phyloP scores from a whole-genome alignment of 92 coral and sea anemone genomes.

The Epizoanthus stellaris region DNA sequence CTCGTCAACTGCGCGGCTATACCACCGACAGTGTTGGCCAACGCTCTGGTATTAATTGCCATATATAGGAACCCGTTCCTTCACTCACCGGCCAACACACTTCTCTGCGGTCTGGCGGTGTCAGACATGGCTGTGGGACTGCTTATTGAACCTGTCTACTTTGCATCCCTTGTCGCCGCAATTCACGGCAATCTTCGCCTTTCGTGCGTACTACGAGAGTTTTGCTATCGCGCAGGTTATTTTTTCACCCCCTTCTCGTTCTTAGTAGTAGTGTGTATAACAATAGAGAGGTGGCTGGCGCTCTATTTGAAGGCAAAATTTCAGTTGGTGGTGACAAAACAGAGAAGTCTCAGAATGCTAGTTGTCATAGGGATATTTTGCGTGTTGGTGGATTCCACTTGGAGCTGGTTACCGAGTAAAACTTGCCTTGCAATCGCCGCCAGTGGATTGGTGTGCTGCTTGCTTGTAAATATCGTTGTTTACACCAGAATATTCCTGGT shows the following conservation, averaged over 20 bases:
- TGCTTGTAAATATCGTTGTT: slow-evolving; percentile 5
- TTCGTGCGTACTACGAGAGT: slow-evolving; percentile 29
- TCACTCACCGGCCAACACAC: slow-evolving; percentile 29
- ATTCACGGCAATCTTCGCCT: slow-evolving; percentile 8
- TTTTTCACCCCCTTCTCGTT: slow-evolving; percentile 35
- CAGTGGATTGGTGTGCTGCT: not conserved
- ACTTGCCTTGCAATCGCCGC: slow-evolving; percentile 21
- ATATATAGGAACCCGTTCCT: slow-evolving; percentile 24
- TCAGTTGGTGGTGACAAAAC: slow-evolving; percentile 19
- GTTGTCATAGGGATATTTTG: slow-evolving; percentile 6
- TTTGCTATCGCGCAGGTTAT: slow-evolving; percentile 31
- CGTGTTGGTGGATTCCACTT: slow-evolving; percentile 29
- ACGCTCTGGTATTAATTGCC: slow-evolving; percentile 27
- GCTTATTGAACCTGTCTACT: slow-evolving; percentile 11
- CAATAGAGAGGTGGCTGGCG: slow-evolving; percentile 25
- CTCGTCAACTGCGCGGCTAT: not conserved
- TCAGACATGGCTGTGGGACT: slow-evolving; percentile 29
- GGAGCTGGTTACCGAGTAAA: slow-evolving; percentile 29
- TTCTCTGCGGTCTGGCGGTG: slow-evolving; percentile 23
- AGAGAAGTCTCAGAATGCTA: slow-evolving; percentile 11
- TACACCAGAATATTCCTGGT: slow-evolving; percentile 39
- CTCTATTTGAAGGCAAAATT: slow-evolving; percentile 20
- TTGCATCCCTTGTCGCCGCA: slow-evolving; percentile 19
- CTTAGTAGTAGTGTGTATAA: slow-evolving; percentile 25
- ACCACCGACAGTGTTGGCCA: slow-evolving; percentile 20